Percentiles rank a stretch among this genome's conserved stretches.
Conservation (phyloP, 2,888 invertebrate species). For the Volucella inanis region DNA sequence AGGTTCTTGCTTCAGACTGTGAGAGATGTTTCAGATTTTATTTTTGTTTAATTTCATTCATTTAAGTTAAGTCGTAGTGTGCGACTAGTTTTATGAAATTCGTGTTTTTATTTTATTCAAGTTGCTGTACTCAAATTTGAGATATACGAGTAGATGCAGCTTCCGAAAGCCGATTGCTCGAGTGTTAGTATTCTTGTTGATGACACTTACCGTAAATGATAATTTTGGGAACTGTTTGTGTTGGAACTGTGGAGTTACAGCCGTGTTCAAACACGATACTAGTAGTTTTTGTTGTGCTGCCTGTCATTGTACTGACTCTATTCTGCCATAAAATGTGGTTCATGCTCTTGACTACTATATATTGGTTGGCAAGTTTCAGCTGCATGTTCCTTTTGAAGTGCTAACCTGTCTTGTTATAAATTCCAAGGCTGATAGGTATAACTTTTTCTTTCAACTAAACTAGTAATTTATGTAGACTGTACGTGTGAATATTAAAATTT, state of each 20-base stretch:
- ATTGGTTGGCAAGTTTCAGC: too few species aligned
- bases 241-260: not conserved
- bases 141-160: slow-evolving; percentile 1
- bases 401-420: not conserved
- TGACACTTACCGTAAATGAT: not conserved
- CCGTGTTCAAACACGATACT: not conserved
- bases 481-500: too few species aligned
- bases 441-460: not conserved
- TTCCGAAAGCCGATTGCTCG: slow-evolving; percentile 14
- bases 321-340: not conserved
- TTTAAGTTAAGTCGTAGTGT: not conserved
- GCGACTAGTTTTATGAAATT: not conserved
- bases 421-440: not conserved
- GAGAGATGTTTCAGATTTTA: not conserved
- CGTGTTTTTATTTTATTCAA: slow-evolving; percentile 12
- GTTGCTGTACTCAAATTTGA: not conserved
- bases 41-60: slow-evolving; percentile 6
- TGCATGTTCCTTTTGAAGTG: too few species aligned
- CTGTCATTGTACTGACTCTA: not conserved
- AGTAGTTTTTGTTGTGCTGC: slow-evolving; percentile 8
- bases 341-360: not conserved
- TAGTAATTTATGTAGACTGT: too few species aligned
- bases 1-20: not conserved
- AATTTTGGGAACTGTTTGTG: not conserved
- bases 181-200: not conserved